phyloP scores from a whole-genome alignment of 1,140 invertebrate genomes.

The Drosophila eugracilis region DNA sequence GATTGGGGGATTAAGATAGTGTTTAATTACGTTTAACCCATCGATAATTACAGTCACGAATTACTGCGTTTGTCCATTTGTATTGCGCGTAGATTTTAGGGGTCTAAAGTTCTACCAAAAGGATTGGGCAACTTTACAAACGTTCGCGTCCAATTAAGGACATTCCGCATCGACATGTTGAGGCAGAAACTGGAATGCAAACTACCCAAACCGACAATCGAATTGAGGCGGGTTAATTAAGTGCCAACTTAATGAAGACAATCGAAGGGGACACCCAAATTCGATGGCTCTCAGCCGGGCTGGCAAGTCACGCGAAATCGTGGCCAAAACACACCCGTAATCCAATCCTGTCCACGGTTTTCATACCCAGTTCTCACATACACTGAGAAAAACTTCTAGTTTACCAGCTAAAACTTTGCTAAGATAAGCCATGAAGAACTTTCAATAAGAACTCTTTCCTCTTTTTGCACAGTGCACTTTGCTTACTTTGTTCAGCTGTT shows the following conservation, averaged over 20 bases:
- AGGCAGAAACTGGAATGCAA: constrained; percentile 8
- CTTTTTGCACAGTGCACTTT: constrained; percentile 4
- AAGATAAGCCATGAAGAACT: no score
- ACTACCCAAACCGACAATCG: constrained; percentile 10
- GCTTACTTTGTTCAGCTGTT: constrained; percentile 85
- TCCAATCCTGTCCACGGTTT: constrained; percentile 19
- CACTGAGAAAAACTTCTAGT: background rate
- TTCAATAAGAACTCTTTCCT: no score
- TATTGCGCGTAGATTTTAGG: background rate
- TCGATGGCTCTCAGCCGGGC: constrained; percentile 5
- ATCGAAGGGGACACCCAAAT: constrained; percentile 20
- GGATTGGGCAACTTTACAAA: background rate
- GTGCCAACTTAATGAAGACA: constrained; percentile 69
- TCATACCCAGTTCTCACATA: background rate
- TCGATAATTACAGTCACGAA: constrained; percentile 20
- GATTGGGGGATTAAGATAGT: constrained; percentile 11
- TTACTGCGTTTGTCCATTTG: constrained; percentile 3
- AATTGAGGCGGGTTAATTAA: constrained; percentile 52
- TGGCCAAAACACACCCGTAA: constrained; percentile 33
- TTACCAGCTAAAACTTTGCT: no score
- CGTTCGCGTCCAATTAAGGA: background rate
- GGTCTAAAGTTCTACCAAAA: background rate
- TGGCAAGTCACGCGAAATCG: constrained; percentile 27
- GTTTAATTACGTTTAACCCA: constrained; percentile 8
- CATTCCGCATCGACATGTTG: constrained; percentile 5